Percentiles rank a stretch among this genome's conserved stretches.
These are phyloP conservation scores for Peromyscus nudipes DNA, from an alignment of 2,797 vertebrate genomes.

Conservation along the genomic window DNA sequence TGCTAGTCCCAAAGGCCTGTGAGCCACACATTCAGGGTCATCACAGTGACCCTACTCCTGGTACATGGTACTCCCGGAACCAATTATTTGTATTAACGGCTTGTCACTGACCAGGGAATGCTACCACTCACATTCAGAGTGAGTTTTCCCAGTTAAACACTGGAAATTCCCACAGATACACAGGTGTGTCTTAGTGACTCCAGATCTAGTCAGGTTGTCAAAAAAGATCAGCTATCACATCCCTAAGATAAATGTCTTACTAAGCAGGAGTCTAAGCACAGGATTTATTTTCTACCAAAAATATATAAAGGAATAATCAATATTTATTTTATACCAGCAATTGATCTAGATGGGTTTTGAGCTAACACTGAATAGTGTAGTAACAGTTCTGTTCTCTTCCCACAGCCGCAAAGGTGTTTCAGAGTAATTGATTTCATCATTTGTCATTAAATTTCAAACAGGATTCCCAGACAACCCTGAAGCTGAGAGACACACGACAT, in stretches of 20 bases:
- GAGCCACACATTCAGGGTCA: background rate
- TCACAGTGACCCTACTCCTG: background rate
- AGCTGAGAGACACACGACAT: constrained; percentile 88
- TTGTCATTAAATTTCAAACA: constrained; percentile 87
- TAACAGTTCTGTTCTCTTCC: constrained; percentile 18
- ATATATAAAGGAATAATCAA: background rate
- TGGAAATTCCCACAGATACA: background rate
- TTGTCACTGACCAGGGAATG: background rate
- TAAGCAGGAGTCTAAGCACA: background rate
- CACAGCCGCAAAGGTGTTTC: constrained; percentile 16
- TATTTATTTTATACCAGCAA: constrained; percentile 38
- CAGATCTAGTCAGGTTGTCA: background rate
- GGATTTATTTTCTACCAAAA: constrained; percentile 13
- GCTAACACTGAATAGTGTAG: background rate
- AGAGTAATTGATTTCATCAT: constrained; percentile 65
- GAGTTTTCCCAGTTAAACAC: background rate
- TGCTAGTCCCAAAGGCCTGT: background rate
- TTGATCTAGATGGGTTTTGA: constrained; percentile 35
- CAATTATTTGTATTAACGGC: background rate
- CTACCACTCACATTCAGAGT: background rate
- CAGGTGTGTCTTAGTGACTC: background rate
- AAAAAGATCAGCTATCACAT: background rate
- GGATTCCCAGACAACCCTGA: constrained; percentile 92
- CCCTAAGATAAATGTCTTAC: constrained; percentile 17
- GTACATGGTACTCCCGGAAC: background rate